Conservation (phyloP, 1,140 invertebrate genomes). For the Conus betulinus region DNA sequence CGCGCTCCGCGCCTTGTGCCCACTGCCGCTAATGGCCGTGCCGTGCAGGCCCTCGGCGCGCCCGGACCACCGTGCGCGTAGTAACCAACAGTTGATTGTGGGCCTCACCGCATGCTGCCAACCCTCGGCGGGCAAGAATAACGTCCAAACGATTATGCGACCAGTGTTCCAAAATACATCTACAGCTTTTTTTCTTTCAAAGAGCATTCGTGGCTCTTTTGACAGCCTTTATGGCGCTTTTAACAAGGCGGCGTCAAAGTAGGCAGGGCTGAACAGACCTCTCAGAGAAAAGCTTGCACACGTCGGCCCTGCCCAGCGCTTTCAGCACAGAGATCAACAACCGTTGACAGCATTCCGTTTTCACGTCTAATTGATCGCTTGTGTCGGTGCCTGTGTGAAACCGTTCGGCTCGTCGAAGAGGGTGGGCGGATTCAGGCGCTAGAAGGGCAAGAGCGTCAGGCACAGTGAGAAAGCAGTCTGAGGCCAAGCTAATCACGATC, state of each 20-base stretch:
- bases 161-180: background rate
- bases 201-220: background rate
- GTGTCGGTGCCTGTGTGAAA: background rate
- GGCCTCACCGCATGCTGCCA: background rate
- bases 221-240: background rate
- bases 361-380: background rate
- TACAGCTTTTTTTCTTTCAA: background rate
- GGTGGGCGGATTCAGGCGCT: background rate
- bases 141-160: conserved; percentile 10
- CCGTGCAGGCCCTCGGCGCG: background rate
- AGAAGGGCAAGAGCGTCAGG: background rate
- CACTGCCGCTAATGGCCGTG: background rate
- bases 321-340: background rate
- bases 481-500: background rate
- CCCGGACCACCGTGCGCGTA: background rate
- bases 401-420: background rate
- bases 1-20: background rate
- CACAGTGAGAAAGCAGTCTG: background rate
- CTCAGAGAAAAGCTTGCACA: background rate
- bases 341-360: background rate
- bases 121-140: background rate
- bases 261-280: background rate
- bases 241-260: background rate
- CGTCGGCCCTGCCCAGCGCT: background rate
- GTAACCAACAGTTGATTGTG: background rate